Base-by-base conservation (phyloP, 2,113 vertebrate genomes). In the Cyanocitta stelleri region DNA sequence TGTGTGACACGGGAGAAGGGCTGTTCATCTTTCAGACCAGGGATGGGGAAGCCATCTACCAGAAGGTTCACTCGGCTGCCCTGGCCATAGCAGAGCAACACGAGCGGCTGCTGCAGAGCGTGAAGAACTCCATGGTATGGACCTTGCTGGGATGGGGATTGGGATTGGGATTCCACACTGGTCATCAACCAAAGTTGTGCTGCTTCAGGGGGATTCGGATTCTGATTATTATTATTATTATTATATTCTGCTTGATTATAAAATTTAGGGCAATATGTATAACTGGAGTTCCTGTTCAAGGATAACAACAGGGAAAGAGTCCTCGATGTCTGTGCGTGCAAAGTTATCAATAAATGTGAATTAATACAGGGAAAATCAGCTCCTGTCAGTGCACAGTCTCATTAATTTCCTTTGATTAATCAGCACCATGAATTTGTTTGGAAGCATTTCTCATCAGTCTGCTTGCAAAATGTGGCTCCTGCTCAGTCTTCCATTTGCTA, bases 1-100 rank as follows among this genome's bases (percentile, higher is more conserved):
- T 98, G 98, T 99, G 98, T 95, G 98, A 98, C 94, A 99, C 98
- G 16, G 98, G 98, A 37, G 98, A 99, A 85, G 98, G 98, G 80
- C 97, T 98, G 43, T 98, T 99, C 97, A 98, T 98, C 96, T 98
- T 99, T 94, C 98, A 98, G 90, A 99, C 98, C 2, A 92, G 98
- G 93, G 97, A 98, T 16, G 98, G 98, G 13, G 98, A 99, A 73
- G 98, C 98, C 52, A 98, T 99, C 92, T 99, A 98, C 95, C 98
- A 98, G 97, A 98, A 98, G 87, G 98, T 99, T 44, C 98, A 98
- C 91, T 97, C 98, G 0, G 98, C 98, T 3, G 98, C 98, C 19
- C 73, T 98, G 97, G 98, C 98, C 56, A 98, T 98, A 18, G 98
- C 98, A 0, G 98, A 98, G 74, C 98, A 98, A 87, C 98, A 98